Percentiles rank a stretch among this genome's conserved stretches.
Conservation (phyloP, 35 echinoderm and acorn worm species). For the Lytechinus pictus region DNA sequence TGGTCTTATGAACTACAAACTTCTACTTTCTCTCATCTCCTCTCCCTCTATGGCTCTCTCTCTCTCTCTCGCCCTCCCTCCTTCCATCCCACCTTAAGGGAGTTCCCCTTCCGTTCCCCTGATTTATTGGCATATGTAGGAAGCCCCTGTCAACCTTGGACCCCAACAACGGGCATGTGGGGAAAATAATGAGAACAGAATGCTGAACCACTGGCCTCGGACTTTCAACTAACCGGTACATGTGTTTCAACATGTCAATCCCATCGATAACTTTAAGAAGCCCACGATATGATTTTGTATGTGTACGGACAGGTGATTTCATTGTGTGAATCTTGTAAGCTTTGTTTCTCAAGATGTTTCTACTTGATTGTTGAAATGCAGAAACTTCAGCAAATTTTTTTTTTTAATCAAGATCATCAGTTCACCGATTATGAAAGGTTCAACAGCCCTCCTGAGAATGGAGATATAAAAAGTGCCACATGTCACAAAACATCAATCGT, state of each 20-base stretch:
- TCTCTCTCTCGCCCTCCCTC: not conserved
- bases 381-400: not conserved
- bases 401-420: not conserved
- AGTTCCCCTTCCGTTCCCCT: not conserved
- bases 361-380: not conserved
- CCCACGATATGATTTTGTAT: too few relatives aligned
- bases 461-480: not conserved
- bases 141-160: not conserved
- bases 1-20: too few relatives aligned
- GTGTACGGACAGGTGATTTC: too few relatives aligned
- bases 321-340: too few relatives aligned
- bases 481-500: not conserved
- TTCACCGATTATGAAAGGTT: not conserved
- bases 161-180: not conserved
- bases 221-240: not conserved
- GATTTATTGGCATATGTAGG: not conserved
- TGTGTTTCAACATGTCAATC: not conserved
- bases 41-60: not conserved
- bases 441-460: not conserved
- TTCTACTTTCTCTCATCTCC: not conserved
- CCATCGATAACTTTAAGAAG: not conserved
- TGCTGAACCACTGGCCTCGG: not conserved
- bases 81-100: not conserved
- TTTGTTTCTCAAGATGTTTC: too few relatives aligned
- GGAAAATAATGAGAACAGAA: not conserved